Evolutionary conservation across 92 coral and sea anemone genomes (phyloP), one percentile per base, ranked within the genome.

Genomic region (Montipora capitata): DNA sequence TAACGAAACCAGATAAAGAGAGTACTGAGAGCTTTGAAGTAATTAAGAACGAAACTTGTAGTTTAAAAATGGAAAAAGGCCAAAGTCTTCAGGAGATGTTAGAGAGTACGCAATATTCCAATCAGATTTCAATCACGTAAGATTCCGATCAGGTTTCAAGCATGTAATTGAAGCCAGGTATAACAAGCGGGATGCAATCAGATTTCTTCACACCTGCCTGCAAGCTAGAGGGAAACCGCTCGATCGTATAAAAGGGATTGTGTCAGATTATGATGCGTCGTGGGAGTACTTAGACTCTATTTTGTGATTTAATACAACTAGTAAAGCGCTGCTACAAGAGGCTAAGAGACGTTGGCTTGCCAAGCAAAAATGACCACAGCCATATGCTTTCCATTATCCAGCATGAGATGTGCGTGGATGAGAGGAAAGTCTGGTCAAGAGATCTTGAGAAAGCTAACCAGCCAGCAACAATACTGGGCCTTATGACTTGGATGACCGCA

Each of bases 351-450:
- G 93, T 90, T 13, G 89, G 58, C 10, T 43, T 72, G 17, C 81
- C 74, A 2, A n/a, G 75, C 72, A 87, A 87, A 9, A 86, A 77
- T 72, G 82, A 83, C 80, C 16, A 83, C 71, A 83, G 65, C 70
- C 77, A 88, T 67, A 42, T 77, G 82, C 71, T 77, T 20, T 58
- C 70, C 65, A 6, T 76, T 76, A 76, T 52, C 91, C 82, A 92
- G 74, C 91, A 88, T 68, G 89, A 89, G 84, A 27, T 27, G 35
- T 27, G 35, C 35, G 35, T 27, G 35, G 35, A 27, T n/a, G 78
- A 92, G 35, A 72, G 90, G n/a, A 88, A 83, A 56, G 92, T 92
- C 65, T 92, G 95, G 95, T 78, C 95, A 43, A 64, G 91, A 4
- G 88, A 92, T 66, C 68, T 83, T 11, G 93, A 83, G 74, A 79